Base-by-base conservation (phyloP, 2,113 vertebrate species). In the Oreamnos americanus region DNA sequence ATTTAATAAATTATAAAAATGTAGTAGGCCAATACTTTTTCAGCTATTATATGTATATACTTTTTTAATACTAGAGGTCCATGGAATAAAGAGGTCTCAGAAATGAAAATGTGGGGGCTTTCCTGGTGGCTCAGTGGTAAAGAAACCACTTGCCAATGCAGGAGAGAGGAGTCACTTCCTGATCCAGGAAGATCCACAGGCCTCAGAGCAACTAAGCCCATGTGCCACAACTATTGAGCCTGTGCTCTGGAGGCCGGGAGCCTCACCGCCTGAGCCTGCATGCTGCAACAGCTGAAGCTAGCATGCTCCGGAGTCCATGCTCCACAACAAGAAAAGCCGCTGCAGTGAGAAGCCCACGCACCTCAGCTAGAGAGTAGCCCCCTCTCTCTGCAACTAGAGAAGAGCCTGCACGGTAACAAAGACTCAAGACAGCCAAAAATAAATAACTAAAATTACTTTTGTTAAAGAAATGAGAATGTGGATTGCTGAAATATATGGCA, bases 1-100 rank as follows among this genome's bases (percentile, higher is more conserved):
- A 96, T 62, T 81, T 17, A 47, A 95, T 89, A 58, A 58, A 47
- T 91, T 8, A 16, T 78, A 71, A 94, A 64, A 91, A 89, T 49
- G 55, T 47, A 74, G 33, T 78, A 95, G 10, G 7, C 9, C 33
- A 86, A 9, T 58, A 57, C 74, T 78, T 89, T 96, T 58, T 95
- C 53, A 58, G 26, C 43, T 90, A 89, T 45, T 86, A 78, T 43
- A 85, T 93, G 88, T 10, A 67, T 45, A 30, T 60, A 87, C 33
- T 45, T 94, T 94, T 94, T 33, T 94, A 62, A 53, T 74, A 67
- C 7, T 43, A 89, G 45, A 81, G 49, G 23, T 86, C 78, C 26
- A 43, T 57, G 9, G 81, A 84, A 57, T 36, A 96, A 74, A 89
- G 36, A 89, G 47, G 76, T n/a, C 23, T 92, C 28, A 47, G 16